Percentiles rank a stretch among this genome's conserved stretches.
These are phyloP conservation scores for Phoenicopterus ruber DNA, from an alignment of 2,113 vertebrate genomes.

Conservation along the genomic window DNA sequence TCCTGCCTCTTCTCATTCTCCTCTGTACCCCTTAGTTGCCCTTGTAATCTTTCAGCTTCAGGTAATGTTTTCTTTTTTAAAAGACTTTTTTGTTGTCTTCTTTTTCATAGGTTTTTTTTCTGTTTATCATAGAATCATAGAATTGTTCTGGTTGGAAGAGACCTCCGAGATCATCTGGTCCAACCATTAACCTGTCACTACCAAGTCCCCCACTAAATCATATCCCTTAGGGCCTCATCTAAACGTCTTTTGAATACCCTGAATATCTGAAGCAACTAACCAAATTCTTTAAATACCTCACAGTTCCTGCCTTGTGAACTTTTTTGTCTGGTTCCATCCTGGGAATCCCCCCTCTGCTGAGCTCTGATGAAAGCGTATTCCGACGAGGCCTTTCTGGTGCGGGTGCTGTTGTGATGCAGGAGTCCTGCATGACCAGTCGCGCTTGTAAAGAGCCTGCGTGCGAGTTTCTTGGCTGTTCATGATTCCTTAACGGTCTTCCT, in stretches of 20 bases:
- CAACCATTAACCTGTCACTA: no score
- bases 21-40: background rate
- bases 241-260: no score
- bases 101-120: no score
- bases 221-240: no score
- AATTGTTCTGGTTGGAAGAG: no score
- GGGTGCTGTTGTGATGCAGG: rapidly evolving
- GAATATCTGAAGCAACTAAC: background rate
- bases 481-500: slow-evolving; percentile 40
- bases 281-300: background rate
- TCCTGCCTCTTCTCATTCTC: background rate
- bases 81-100: background rate
- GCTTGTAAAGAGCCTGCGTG: background rate
- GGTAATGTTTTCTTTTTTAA: background rate
- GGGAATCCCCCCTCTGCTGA: background rate
- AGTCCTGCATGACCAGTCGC: rapidly evolving
- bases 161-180: no score
- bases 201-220: no score
- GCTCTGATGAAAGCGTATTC: background rate
- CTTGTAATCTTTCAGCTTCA: background rate
- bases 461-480: rapidly evolving
- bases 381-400: background rate
- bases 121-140: no score
- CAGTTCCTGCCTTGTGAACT: background rate
- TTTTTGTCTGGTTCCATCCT: rapidly evolving